A percentile compares a stretch with the other conserved stretches of the same genome.
phyloP scores from a whole-genome alignment of 2,797 vertebrate species.

The Erethizon dorsatum region DNA sequence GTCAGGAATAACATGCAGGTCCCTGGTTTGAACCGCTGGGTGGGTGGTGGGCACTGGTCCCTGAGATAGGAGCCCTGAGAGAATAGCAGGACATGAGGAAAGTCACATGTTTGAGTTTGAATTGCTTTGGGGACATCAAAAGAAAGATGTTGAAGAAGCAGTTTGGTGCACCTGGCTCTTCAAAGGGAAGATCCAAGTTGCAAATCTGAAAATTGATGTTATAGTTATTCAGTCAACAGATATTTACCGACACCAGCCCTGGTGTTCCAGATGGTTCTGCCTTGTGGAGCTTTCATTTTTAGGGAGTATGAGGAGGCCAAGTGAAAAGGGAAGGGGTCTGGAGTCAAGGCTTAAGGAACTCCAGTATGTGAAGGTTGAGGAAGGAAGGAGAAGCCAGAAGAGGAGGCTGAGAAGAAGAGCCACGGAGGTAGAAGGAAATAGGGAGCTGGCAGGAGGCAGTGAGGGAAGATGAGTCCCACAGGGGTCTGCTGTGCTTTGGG shows the following conservation, averaged over 20 bases:
- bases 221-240: not conserved
- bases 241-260: not conserved
- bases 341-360: not conserved
- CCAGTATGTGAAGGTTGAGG: not conserved
- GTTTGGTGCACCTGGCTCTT: not conserved
- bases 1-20: not conserved
- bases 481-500: not conserved
- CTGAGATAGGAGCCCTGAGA: not conserved
- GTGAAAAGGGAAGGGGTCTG: not conserved
- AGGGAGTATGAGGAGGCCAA: not conserved
- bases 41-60: not conserved
- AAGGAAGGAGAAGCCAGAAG: not conserved
- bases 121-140: constrained; percentile 10
- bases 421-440: not conserved
- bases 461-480: not conserved
- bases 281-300: not conserved
- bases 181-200: not conserved
- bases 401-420: not conserved
- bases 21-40: not conserved
- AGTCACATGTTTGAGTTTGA: not conserved
- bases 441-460: not conserved
- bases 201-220: not conserved
- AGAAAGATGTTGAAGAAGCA: not conserved
- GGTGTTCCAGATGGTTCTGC: not conserved
- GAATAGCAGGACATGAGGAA: not conserved